A percentile compares a stretch with the other conserved stretches of the same genome.
phyloP scores from a whole-genome alignment of 2,888 invertebrate genomes.

The Chrysolina oricalcia region DNA sequence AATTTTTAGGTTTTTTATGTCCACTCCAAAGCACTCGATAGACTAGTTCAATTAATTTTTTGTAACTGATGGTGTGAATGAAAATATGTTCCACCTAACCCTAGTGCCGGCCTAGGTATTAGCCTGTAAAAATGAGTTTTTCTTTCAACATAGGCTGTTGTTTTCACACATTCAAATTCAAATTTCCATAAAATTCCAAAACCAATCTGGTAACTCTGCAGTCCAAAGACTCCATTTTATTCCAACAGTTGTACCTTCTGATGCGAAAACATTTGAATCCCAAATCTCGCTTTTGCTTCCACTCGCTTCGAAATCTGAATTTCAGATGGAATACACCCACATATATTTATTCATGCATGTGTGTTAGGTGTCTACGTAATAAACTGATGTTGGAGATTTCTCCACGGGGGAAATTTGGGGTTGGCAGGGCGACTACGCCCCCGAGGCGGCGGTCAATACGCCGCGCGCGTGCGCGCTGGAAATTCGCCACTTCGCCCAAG shows the following conservation, averaged over 20 bases:
- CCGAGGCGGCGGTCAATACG: slow-evolving; percentile 52
- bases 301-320: slow-evolving; percentile 16
- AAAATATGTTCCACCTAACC: no score
- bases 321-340: slow-evolving; percentile 12
- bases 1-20: no score
- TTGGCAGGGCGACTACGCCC: slow-evolving; percentile 68
- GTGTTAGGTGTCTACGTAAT: slow-evolving; percentile 49
- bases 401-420: slow-evolving; percentile 61
- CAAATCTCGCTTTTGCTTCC: slow-evolving; percentile 2
- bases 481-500: slow-evolving; percentile 45
- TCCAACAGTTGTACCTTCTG: neutral
- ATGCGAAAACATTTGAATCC: neutral
- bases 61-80: no score
- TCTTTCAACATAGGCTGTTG: no score
- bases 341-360: slow-evolving; percentile 42
- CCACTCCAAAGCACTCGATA: no score
- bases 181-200: neutral
- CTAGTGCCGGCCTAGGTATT: no score
- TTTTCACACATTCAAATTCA: no score
- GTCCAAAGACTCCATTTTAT: neutral
- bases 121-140: no score
- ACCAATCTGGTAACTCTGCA: neutral
- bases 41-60: no score
- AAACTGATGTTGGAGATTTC: slow-evolving; percentile 51
- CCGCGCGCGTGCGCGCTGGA: slow-evolving; percentile 50